Percentiles rank a stretch among this genome's conserved stretches.
phyloP scores from a whole-genome alignment of 2,113 vertebrate species.

The Lucifuga dentata region DNA sequence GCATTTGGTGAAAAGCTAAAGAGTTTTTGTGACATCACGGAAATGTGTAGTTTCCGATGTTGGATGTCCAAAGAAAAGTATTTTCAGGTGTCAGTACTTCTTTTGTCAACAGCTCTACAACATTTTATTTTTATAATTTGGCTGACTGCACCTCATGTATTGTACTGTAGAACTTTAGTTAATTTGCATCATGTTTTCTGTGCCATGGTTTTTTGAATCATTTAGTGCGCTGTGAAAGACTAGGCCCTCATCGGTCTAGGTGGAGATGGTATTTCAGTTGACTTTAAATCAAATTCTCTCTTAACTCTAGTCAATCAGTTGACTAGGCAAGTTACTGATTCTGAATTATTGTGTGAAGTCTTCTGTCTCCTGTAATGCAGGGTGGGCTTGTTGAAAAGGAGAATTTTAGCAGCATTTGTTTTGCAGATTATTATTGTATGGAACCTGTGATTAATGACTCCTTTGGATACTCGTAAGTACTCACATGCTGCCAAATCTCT shows the following conservation, averaged over 20 bases:
- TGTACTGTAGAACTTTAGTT: conserved; percentile 20
- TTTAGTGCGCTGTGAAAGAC: conserved; percentile 46
- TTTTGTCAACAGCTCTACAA: conserved; percentile 47
- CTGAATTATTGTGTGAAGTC: conserved; percentile 31
- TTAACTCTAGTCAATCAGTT: conserved; percentile 27
- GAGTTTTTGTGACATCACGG: conserved; percentile 39
- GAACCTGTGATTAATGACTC: conserved; percentile 3
- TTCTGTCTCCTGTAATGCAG: conserved; percentile 24
- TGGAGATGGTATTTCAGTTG: conserved; percentile 46
- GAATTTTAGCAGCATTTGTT: conserved; percentile 40
- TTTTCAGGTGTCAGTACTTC: conserved; percentile 54
- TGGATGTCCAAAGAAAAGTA: conserved; percentile 57
- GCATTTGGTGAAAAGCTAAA: conserved; percentile 29
- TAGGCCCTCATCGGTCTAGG: conserved; percentile 13
- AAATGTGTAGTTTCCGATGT: conserved; percentile 12
- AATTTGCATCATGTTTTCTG: conserved; percentile 28
- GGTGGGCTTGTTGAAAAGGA: conserved; percentile 33
- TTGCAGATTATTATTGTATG: conserved; percentile 18
- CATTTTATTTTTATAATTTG: conserved; percentile 40
- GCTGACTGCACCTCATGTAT: conserved; percentile 44
- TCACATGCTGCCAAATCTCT: conserved; percentile 18
- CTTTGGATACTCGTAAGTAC: background rate
- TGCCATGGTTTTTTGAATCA: conserved; percentile 59
- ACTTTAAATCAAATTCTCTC: conserved; percentile 23
- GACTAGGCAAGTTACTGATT: conserved; percentile 39